Conservation (phyloP, 2,797 vertebrate genomes). For the Jordanella pulchra region DNA sequence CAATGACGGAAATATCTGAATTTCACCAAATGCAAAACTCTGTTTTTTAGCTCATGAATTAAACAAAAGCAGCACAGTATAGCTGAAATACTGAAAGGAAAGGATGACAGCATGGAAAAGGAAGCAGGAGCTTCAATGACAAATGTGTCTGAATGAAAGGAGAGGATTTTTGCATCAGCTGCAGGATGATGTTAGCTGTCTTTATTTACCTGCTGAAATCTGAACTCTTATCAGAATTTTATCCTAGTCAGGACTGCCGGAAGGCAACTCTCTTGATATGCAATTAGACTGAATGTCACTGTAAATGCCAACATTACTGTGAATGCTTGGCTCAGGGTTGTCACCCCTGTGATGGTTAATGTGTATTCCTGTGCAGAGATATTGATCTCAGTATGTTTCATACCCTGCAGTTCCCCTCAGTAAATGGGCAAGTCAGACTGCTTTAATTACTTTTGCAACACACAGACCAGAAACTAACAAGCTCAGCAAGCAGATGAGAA, state of each 20-base stretch:
- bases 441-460: slow-evolving; percentile 70
- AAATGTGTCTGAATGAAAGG: slow-evolving; percentile 14
- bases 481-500: slow-evolving; percentile 19
- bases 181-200: slow-evolving; percentile 9
- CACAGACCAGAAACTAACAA: slow-evolving; percentile 36
- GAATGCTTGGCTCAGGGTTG: slow-evolving; percentile 37
- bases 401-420: slow-evolving; percentile 49
- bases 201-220: slow-evolving; percentile 31
- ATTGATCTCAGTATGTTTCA: slow-evolving; percentile 69
- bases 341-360: slow-evolving; percentile 47
- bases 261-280: slow-evolving; percentile 43
- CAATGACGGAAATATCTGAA: slow-evolving; percentile 36
- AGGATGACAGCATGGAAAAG: slow-evolving; percentile 11
- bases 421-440: slow-evolving; percentile 45
- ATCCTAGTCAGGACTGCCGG: slow-evolving; percentile 24
- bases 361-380: slow-evolving; percentile 53
- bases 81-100: background rate
- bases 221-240: slow-evolving; percentile 20
- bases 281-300: slow-evolving; percentile 56
- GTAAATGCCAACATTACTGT: slow-evolving; percentile 58
- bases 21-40: slow-evolving; percentile 39
- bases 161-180: slow-evolving; percentile 13
- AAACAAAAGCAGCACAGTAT: background rate
- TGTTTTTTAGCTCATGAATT: slow-evolving; percentile 14
- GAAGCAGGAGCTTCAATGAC: slow-evolving; percentile 3